Conservation (phyloP, 1,140 invertebrate species). For the Zaprionus ornatus region DNA sequence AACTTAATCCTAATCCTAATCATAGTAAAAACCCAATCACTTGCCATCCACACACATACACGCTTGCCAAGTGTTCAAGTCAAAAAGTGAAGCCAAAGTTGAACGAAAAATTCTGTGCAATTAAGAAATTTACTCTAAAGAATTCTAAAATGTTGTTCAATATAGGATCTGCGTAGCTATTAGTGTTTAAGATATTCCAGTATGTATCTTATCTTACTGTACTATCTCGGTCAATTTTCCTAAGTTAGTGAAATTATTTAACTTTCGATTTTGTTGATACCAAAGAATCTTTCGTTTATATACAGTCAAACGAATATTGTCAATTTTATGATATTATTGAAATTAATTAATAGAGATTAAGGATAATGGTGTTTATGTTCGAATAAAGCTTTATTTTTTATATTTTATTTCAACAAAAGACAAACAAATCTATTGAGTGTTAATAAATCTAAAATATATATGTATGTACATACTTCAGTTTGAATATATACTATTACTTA, state of each 20-base stretch:
- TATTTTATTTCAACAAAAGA: slow-evolving; percentile 43
- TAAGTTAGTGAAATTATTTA: slow-evolving; percentile 50
- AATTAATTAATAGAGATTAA: slow-evolving; percentile 45
- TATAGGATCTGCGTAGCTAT: slow-evolving; percentile 50
- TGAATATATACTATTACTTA: neutral
- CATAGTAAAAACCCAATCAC: slow-evolving; percentile 46
- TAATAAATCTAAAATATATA: slow-evolving; percentile 63
- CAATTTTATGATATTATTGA: slow-evolving; percentile 52
- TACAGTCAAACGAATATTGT: slow-evolving; percentile 32
- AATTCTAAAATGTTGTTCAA: slow-evolving; percentile 75
- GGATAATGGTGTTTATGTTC: slow-evolving; percentile 54
- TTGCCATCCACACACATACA: slow-evolving; percentile 55
- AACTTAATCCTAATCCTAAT: slow-evolving; percentile 41
- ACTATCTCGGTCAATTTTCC: slow-evolving; percentile 55
- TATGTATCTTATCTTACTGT: slow-evolving; percentile 10
- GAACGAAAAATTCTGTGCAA: slow-evolving; percentile 66
- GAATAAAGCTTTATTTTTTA: slow-evolving; percentile 65
- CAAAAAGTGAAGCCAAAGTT: slow-evolving; percentile 72
- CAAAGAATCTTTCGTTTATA: slow-evolving; percentile 60
- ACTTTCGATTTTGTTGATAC: slow-evolving; percentile 62
- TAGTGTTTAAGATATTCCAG: slow-evolving; percentile 53
- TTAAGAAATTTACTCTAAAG: slow-evolving; percentile 65
- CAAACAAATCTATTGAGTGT: slow-evolving; percentile 57
- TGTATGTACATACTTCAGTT: slow-evolving; percentile 11
- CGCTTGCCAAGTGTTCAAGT: slow-evolving; percentile 54